Conservation (phyloP, 2,888 invertebrate genomes). For the Sympetrum striolatum region DNA sequence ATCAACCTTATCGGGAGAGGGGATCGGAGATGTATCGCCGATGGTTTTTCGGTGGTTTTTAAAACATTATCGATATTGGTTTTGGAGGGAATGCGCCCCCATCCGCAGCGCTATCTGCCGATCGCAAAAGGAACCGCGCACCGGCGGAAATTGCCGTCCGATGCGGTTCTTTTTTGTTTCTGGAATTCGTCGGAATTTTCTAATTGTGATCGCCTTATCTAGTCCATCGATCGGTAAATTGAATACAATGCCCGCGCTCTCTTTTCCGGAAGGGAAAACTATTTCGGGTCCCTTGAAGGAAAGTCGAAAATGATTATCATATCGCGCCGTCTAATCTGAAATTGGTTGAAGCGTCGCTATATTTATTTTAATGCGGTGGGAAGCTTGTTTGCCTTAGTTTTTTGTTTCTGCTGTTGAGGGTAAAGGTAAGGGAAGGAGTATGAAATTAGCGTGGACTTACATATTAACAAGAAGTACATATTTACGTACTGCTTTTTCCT, state of each 20-base stretch:
- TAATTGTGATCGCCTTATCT: slow-evolving; percentile 20
- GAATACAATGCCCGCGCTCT: background rate
- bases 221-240: background rate
- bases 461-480: too few species aligned
- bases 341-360: too few species aligned
- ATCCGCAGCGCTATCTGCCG: background rate
- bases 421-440: too few species aligned
- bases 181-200: background rate
- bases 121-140: background rate
- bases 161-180: background rate
- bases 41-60: background rate
- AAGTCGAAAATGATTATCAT: too few species aligned
- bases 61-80: slow-evolving; percentile 31
- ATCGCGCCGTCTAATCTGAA: too few species aligned
- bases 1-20: slow-evolving; percentile 1
- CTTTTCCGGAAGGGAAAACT: background rate
- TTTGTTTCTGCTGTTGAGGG: too few species aligned
- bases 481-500: too few species aligned
- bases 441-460: too few species aligned
- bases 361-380: too few species aligned
- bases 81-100: background rate
- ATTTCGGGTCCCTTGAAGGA: too few species aligned
- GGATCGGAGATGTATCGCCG: background rate
- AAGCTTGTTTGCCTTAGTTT: too few species aligned
- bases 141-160: background rate